Percentiles rank a stretch among this genome's conserved stretches.
phyloP scores from a whole-genome alignment of 2,797 vertebrate species.

The Kryptopterus vitreolus region DNA sequence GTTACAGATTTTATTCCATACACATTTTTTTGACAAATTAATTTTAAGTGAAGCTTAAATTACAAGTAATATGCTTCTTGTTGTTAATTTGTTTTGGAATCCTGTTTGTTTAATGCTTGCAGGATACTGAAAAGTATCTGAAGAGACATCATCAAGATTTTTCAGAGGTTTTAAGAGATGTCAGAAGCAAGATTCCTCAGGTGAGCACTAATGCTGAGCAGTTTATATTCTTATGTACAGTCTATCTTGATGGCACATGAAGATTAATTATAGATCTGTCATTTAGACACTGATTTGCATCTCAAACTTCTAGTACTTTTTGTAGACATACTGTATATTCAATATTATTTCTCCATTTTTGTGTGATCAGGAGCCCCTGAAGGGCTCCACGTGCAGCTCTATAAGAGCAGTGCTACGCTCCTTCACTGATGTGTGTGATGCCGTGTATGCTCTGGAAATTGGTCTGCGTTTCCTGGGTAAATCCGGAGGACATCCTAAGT shows the following conservation, averaged over 20 bases:
- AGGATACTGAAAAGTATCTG: conserved; percentile 70
- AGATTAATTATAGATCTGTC: neutral
- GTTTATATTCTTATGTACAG: neutral
- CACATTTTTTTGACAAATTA: neutral
- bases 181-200: conserved; percentile 70
- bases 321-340: neutral
- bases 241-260: neutral
- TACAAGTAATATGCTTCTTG: neutral
- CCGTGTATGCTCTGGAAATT: conserved; percentile 64
- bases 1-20: neutral
- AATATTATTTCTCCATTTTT: neutral
- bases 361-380: conserved; percentile 63
- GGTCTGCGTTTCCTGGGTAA: conserved; percentile 73
- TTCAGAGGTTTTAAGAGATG: conserved; percentile 67
- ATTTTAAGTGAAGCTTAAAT: neutral
- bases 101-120: conserved; percentile 11
- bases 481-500: conserved; percentile 59
- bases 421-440: conserved; percentile 70
- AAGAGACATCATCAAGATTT: conserved; percentile 73
- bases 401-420: conserved; percentile 65
- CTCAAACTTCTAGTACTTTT: neutral
- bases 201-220: conserved; percentile 55
- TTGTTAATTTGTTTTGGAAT: neutral
- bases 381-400: conserved; percentile 61
- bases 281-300: neutral